A percentile compares a stretch with the other conserved stretches of the same genome.
Conservation (phyloP, 2,888 invertebrate species). For the Synergus gifuensis region DNA sequence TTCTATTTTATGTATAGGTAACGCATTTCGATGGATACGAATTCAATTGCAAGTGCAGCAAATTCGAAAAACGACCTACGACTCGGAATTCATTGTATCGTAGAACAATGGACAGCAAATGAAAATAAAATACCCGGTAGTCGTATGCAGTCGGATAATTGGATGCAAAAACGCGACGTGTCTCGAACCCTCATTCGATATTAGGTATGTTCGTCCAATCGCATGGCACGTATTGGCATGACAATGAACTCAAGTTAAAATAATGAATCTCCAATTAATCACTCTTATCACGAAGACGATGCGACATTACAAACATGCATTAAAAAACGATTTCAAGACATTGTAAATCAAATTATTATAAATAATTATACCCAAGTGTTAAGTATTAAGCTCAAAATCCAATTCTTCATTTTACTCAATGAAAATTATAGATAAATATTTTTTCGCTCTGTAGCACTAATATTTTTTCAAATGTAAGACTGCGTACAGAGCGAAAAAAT, state of each 20-base stretch:
- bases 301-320: neutral
- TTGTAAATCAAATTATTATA: neutral
- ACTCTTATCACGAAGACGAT: neutral
- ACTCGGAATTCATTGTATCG: conserved; percentile 52
- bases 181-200: conserved; percentile 51
- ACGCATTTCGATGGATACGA: conserved; percentile 13
- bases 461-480: too few relatives aligned
- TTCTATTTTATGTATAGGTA: neutral
- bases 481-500: too few relatives aligned
- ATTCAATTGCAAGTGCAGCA: conserved; percentile 36
- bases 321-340: neutral
- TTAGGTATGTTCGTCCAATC: conserved; percentile 47
- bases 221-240: neutral
- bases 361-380: too few relatives aligned
- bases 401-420: too few relatives aligned
- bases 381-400: too few relatives aligned
- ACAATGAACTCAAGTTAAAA: conserved; percentile 24
- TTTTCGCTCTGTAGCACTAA: too few relatives aligned
- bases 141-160: conserved; percentile 52
- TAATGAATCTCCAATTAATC: conserved; percentile 20
- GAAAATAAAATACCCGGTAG: conserved; percentile 59
- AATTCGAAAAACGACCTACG: conserved; percentile 37
- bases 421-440: too few relatives aligned
- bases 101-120: conserved; percentile 60
- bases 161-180: conserved; percentile 55